Base-by-base conservation (phyloP, 2,888 invertebrate genomes). In the Arrhopalites spinosus region DNA sequence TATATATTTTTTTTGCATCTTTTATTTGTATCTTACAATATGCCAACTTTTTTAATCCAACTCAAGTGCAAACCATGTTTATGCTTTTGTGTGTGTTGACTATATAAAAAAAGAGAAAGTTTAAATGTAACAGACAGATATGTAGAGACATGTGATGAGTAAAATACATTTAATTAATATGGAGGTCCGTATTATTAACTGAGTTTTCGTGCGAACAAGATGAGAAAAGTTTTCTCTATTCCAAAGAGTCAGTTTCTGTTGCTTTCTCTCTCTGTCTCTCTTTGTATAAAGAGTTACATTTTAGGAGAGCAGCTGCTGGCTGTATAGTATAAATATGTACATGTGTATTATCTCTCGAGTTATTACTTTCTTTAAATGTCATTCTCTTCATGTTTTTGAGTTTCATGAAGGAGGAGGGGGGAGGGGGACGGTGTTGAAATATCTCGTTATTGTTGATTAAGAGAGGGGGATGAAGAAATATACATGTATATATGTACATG, bases 91-190 rank as follows among this genome's bases (percentile, higher is more conserved):
- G 36, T 36, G 11, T 43, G 45, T n/a, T n/a, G n/a, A n/a, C n/a
- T n/a, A n/a, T n/a, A n/a, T n/a, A n/a, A n/a, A n/a, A n/a, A n/a
- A n/a, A n/a, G n/a, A n/a, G n/a, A n/a, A n/a, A n/a, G n/a, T n/a
- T n/a, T n/a, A n/a, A n/a, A n/a, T n/a, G n/a, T n/a, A n/a, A 47
- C n/a, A 20, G 43, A 25, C 8, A 36, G 23, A 45, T n/a, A n/a
- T n/a, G n/a, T n/a, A 36, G 36, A 20, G 23, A 67, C 23, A 67
- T 67, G 56, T 56, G 56, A 70, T 70, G 70, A 70, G 56, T 30
- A 36, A 56, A 56, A 70, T 53, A 69, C 69, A 70, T 70, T 56
- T 70, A 70, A 70, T 70, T 70, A 70, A 56, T 70, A 53, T 30
- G 56, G 29, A 30, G 56, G 27, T 70, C 23, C 11, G 36, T 67